A percentile compares a stretch with the other conserved stretches of the same genome.
Conservation (phyloP, 2,113 vertebrate genomes). For the Nettapus auritus region DNA sequence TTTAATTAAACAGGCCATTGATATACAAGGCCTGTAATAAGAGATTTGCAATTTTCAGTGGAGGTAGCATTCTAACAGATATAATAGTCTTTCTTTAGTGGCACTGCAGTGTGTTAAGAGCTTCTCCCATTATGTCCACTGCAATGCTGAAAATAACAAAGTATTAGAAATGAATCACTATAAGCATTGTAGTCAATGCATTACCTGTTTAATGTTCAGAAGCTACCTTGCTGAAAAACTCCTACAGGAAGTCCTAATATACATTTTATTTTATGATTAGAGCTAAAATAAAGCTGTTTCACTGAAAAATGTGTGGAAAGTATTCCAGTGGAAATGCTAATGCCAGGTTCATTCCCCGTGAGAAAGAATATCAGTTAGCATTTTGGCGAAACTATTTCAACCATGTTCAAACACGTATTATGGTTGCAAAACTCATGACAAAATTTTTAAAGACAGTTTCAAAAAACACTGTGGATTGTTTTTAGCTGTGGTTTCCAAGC, state of each 20-base stretch:
- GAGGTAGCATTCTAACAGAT: neutral
- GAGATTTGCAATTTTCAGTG: neutral
- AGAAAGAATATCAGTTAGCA: neutral
- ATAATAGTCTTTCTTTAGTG: neutral
- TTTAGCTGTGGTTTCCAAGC: neutral
- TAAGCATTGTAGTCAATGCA: neutral
- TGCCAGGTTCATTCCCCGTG: neutral
- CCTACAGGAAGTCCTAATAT: neutral
- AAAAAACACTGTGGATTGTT: neutral
- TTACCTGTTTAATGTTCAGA: slow-evolving; percentile 16
- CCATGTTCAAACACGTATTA: neutral
- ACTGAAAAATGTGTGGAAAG: neutral
- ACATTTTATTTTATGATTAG: neutral
- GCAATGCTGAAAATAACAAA: neutral
- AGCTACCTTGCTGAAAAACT: neutral
- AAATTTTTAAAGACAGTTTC: neutral
- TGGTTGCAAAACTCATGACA: neutral
- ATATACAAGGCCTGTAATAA: neutral
- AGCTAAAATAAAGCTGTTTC: neutral
- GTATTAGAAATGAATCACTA: neutral
- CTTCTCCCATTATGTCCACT: neutral
- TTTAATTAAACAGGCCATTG: neutral
- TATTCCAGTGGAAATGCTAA: neutral
- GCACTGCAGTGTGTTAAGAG: neutral
- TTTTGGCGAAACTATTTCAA: neutral